Evolutionary conservation across 2,888 invertebrate genomes (phyloP).

Genomic region (Sepioteuthis lessoniana): DNA sequence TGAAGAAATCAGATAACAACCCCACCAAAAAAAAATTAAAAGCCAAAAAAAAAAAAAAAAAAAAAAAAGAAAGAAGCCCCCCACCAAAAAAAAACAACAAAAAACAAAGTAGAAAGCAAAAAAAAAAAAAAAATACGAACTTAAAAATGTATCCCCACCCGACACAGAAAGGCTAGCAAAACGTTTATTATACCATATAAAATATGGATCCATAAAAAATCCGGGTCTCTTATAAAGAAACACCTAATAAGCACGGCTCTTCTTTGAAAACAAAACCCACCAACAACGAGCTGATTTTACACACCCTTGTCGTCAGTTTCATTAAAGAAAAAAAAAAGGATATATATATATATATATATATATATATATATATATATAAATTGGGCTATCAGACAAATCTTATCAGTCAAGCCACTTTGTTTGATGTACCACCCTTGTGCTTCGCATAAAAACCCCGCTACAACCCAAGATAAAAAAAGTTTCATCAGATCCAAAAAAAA

Average conservation of each 20-base stretch:
- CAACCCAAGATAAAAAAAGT: background rate
- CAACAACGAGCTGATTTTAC: constrained; percentile 18
- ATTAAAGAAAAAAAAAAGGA: background rate
- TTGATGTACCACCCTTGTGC: background rate
- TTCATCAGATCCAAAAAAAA: background rate
- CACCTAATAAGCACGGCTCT: background rate
- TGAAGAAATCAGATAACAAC: no score
- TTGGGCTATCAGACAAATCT: background rate
- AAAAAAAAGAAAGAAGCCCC: no score
- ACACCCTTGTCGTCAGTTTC: background rate
- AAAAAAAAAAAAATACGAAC: no score
- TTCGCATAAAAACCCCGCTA: background rate
- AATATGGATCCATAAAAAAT: background rate
- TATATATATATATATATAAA: background rate
- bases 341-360: no score
- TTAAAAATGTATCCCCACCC: no score
- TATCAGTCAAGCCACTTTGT: background rate
- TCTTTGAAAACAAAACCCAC: background rate
- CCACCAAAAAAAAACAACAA: no score
- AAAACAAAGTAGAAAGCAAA: no score
- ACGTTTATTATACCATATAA: background rate
- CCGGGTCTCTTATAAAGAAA: background rate
- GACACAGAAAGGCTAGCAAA: background rate
- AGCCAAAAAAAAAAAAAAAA: no score
- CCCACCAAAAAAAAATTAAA: no score